Percentiles rank a stretch among this genome's conserved stretches.
phyloP scores from a whole-genome alignment of 2,797 vertebrate genomes.

The Mastacembelus armatus region DNA sequence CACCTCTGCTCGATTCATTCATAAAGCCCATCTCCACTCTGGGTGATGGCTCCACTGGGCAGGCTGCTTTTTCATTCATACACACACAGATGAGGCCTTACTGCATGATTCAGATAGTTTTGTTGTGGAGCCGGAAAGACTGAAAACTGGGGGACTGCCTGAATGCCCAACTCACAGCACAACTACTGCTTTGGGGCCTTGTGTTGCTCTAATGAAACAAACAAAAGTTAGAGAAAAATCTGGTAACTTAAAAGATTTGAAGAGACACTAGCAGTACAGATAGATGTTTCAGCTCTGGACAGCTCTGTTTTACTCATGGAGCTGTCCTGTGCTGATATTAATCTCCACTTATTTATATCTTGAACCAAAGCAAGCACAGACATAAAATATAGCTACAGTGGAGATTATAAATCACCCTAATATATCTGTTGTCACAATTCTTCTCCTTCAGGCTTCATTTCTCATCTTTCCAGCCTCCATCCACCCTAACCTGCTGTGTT shows the following conservation, averaged over 20 bases:
- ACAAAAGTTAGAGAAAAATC: slow-evolving; percentile 11
- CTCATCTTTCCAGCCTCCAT: slow-evolving; percentile 59
- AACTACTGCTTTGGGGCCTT: slow-evolving; percentile 34
- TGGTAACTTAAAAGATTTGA: not conserved
- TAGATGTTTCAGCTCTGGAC: slow-evolving; percentile 56
- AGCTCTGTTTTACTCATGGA: slow-evolving; percentile 43
- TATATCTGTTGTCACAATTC: slow-evolving; percentile 12
- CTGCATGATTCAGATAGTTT: slow-evolving; percentile 49
- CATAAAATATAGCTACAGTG: not conserved
- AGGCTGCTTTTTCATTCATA: slow-evolving; percentile 67
- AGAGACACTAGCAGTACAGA: not conserved
- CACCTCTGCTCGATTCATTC: slow-evolving; percentile 75
- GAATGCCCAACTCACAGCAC: slow-evolving; percentile 33
- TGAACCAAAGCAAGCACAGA: not conserved
- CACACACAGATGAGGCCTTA: slow-evolving; percentile 43
- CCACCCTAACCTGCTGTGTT: slow-evolving; percentile 77
- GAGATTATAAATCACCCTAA: slow-evolving; percentile 5
- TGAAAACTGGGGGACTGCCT: slow-evolving; percentile 38
- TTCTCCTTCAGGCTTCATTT: slow-evolving; percentile 62
- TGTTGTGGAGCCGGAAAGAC: slow-evolving; percentile 33
- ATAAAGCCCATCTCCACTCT: slow-evolving; percentile 73
- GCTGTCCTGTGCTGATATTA: slow-evolving; percentile 43
- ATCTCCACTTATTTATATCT: not conserved
- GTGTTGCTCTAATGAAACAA: slow-evolving; percentile 24
- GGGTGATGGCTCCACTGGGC: slow-evolving; percentile 67